phyloP scores from a whole-genome alignment of 2,888 invertebrate genomes.

The Phengaris arion region DNA sequence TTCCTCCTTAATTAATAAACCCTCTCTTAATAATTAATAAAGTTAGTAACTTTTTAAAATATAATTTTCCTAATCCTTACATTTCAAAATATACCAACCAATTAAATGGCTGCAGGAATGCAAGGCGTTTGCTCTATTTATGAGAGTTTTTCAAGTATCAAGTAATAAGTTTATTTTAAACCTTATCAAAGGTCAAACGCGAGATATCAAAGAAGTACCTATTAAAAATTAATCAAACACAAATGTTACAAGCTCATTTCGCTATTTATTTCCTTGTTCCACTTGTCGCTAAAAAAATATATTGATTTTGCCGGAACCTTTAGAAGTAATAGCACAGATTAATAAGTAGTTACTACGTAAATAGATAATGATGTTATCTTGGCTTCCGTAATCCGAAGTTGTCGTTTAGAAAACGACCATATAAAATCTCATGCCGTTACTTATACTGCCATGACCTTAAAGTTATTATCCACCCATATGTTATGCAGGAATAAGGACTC shows the following conservation, averaged over 20 bases:
- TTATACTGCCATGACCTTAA: neutral
- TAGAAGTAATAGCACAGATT: neutral
- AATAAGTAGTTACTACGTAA: no score
- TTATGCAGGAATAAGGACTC: neutral
- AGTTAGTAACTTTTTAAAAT: no score
- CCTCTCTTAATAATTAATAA: no score
- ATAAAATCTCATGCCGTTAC: neutral
- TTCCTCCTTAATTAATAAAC: no score
- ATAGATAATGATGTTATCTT: neutral
- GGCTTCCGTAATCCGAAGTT: neutral
- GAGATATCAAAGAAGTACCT: neutral
- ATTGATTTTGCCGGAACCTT: neutral
- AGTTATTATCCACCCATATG: neutral
- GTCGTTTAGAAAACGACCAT: neutral
- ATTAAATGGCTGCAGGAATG: neutral
- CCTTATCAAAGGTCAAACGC: neutral
- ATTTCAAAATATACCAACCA: no score
- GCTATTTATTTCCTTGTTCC: neutral
- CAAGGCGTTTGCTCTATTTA: neutral
- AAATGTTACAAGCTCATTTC: neutral
- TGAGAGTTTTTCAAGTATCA: neutral
- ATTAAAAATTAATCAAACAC: constrained; percentile 5
- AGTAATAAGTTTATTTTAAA: constrained; percentile 11
- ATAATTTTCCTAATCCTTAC: no score
- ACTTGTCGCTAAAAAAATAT: neutral